These are phyloP conservation scores for Micrastur ruficollis DNA, from an alignment of 2,797 vertebrate genomes.

Conservation along the genomic window DNA sequence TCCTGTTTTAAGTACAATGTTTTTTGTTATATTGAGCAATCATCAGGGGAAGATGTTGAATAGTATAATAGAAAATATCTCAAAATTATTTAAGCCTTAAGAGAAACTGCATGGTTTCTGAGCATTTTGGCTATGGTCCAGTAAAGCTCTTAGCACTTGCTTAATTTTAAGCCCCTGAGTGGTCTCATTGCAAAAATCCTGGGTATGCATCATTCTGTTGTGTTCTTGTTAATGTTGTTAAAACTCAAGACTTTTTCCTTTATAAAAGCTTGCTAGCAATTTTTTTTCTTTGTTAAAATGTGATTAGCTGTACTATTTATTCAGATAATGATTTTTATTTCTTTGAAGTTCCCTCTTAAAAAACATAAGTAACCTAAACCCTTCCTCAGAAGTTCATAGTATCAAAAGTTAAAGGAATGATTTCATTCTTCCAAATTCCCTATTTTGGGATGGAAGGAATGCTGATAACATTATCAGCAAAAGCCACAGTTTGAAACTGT, in stretches of 20 bases:
- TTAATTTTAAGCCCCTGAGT: conserved; percentile 1
- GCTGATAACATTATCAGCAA: neutral
- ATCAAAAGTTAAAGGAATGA: neutral
- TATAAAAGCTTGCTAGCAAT: neutral
- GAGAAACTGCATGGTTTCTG: neutral
- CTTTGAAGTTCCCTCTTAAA: neutral
- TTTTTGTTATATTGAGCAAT: neutral
- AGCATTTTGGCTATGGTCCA: neutral
- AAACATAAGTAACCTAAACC: neutral
- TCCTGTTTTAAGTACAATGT: neutral
- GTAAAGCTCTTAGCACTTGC: conserved; percentile 30
- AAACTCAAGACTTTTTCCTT: neutral
- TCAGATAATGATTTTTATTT: neutral
- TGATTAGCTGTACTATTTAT: neutral
- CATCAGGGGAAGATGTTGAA: neutral
- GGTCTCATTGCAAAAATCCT: neutral
- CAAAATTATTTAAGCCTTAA: neutral
- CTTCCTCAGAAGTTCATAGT: neutral
- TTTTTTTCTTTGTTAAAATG: neutral
- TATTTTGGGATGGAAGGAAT: neutral
- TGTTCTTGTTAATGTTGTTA: neutral
- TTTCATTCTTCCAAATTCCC: neutral
- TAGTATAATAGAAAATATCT: neutral
- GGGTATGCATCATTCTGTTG: neutral
- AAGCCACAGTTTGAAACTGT: neutral